Base-by-base conservation (phyloP, 1,140 invertebrate genomes). In the Eurosta solidaginis region DNA sequence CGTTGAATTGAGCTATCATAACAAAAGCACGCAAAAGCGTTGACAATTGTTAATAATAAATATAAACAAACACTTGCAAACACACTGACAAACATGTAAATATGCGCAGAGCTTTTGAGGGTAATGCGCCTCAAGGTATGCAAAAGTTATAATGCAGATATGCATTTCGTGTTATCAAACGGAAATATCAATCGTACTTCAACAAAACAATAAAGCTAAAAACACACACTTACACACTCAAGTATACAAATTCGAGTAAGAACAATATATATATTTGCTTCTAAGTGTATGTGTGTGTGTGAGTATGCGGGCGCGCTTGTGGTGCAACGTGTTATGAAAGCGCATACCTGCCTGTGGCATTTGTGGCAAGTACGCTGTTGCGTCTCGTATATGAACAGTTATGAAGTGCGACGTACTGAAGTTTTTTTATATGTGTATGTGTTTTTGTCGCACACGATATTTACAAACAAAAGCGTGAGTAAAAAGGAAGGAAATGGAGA, bases 111-210 rank as follows among this genome's bases (percentile, higher is more conserved):
- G 45, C 20, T 36, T 68, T 5, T 20, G 33, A 5, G 17, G 17
- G 45, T 27, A 3, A 12, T 3, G 25, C 73, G 45, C 73, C 73
- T 75, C 73, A 47, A 47, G 45, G 73, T 49, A 75, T 49, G 73
- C 42, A 75, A 68, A 68, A 68, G 59, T 68, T 68, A 68, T 33
- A 42, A 20, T 10, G 59, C 33, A 40, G 59, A 68, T 68, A 68
- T 68, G 59, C 59, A 68, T 68, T 68, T 68, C 59, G 59, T 47
- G 45, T 33, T 68, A 68, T 59, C 63, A 50, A 68, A 68, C 78
- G 78, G 78, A 79, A 76, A 49, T 74, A 79, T 79, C 78, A 79
- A 79, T 79, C 78, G 78, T 77, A 76, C 63, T 76, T 79, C 74
- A 77, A 76, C 78, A 77, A 78, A 79, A 77, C 78, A 79, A 79